Evolutionary conservation across 2,888 invertebrate species (phyloP).

Genomic region (Danaus chrysippus): DNA sequence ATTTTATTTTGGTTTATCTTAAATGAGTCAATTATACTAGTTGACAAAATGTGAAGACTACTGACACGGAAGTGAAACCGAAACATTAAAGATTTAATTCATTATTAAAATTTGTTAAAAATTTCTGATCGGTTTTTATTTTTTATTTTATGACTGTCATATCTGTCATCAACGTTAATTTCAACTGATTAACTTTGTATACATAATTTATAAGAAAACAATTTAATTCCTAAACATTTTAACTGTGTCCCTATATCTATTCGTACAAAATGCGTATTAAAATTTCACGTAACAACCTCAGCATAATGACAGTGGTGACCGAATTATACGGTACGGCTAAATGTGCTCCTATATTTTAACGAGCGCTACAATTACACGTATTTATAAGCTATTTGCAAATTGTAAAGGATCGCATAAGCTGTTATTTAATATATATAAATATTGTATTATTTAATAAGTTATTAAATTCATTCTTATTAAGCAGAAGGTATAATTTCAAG

Average conservation of each 20-base stretch:
- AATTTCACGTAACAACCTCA: conserved; percentile 30
- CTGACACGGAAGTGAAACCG: too few species aligned
- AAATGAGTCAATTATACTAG: too few species aligned
- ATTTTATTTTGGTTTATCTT: too few species aligned
- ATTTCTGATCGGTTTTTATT: too few species aligned
- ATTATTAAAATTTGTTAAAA: too few species aligned
- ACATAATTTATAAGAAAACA: too few species aligned
- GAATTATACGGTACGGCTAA: conserved; percentile 21
- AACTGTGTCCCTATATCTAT: conserved; percentile 17
- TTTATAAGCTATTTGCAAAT: conserved; percentile 32
- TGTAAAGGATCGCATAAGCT: conserved; percentile 21
- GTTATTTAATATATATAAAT: conserved; percentile 22
- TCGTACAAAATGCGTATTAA: conserved; percentile 30
- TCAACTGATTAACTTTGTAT: too few species aligned
- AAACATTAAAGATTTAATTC: too few species aligned
- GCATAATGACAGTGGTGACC: conserved; percentile 25
- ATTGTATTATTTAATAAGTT: conserved; percentile 12
- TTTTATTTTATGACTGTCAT: too few species aligned
- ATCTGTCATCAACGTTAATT: too few species aligned
- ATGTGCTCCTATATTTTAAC: conserved; percentile 26
- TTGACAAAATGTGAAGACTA: too few species aligned
- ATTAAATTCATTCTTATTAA: neutral
- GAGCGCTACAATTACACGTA: conserved; percentile 33
- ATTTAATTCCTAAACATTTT: neutral
- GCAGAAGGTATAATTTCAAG: too few species aligned